These are phyloP conservation scores for Morpho helenor DNA, from an alignment of 2,888 invertebrate species.

Conservation along the genomic window DNA sequence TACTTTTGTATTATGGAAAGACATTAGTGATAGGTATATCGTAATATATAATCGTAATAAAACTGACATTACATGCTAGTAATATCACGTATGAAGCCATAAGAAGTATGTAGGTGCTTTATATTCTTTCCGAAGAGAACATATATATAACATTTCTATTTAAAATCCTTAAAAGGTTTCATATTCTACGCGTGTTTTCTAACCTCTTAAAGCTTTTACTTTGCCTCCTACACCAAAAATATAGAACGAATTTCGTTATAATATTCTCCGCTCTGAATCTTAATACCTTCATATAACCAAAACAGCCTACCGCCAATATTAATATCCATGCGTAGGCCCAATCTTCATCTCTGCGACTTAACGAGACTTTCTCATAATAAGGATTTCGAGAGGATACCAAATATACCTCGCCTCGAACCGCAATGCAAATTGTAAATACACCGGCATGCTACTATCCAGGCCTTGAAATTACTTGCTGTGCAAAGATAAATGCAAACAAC, in stretches of 20 bases:
- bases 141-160: no score
- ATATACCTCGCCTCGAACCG: constrained; percentile 27
- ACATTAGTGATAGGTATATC: no score
- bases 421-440: constrained; percentile 34
- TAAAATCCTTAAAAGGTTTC: constrained; percentile 5
- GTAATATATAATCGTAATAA: no score
- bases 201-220: constrained; percentile 22
- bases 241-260: constrained; percentile 21
- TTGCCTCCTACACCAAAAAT: constrained; percentile 25
- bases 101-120: no score
- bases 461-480: constrained; percentile 34
- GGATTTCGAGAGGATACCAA: constrained; percentile 32
- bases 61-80: no score
- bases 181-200: constrained; percentile 19
- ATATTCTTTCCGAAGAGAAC: no score
- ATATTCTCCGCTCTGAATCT: constrained; percentile 27
- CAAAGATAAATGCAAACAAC: constrained; percentile 33
- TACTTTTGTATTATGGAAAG: no score
- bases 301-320: constrained; percentile 27
- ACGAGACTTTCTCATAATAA: constrained; percentile 30
- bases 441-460: constrained; percentile 29
- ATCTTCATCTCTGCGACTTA: constrained; percentile 30
- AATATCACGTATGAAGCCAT: no score
- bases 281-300: constrained; percentile 31
- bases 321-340: constrained; percentile 30